Evolutionary conservation across 2,113 vertebrate species (phyloP).

Genomic region (Pogona vitticeps): DNA sequence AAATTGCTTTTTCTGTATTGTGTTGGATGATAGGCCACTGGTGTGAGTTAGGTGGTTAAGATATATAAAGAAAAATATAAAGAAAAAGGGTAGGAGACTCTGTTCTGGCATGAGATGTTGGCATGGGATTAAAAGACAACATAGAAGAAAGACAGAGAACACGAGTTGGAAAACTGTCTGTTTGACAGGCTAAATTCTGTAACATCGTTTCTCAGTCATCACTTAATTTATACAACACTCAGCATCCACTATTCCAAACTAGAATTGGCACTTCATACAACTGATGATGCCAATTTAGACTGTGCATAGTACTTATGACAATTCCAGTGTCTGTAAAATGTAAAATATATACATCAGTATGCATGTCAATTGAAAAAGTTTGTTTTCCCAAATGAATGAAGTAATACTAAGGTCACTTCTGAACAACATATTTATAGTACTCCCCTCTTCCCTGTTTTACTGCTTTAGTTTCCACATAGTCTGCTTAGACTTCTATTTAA

Average conservation of each 20-base stretch:
- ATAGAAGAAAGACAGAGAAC: conserved; percentile 71
- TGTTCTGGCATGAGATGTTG: conserved; percentile 64
- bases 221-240: conserved; percentile 49
- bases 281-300: conserved; percentile 62
- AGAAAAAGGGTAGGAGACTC: conserved; percentile 64
- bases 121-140: conserved; percentile 70
- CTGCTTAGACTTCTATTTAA: conserved; percentile 67
- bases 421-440: conserved; percentile 77
- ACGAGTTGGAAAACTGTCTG: conserved; percentile 72
- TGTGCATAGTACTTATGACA: conserved; percentile 77
- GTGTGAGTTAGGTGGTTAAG: not conserved
- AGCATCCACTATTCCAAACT: conserved; percentile 56
- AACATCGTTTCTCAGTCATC: conserved; percentile 50
- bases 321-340: conserved; percentile 74
- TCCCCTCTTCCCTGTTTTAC: conserved; percentile 53
- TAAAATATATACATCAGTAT: conserved; percentile 67
- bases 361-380: conserved; percentile 64
- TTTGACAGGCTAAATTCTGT: conserved; percentile 67
- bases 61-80: not conserved
- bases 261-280: conserved; percentile 63
- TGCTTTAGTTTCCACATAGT: conserved; percentile 75
- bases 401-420: conserved; percentile 87
- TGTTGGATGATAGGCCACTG: not conserved
- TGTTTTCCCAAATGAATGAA: conserved; percentile 74
- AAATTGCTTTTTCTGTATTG: not conserved